phyloP scores from a whole-genome alignment of 1,140 invertebrate genomes.

The Ceratina australensis region DNA sequence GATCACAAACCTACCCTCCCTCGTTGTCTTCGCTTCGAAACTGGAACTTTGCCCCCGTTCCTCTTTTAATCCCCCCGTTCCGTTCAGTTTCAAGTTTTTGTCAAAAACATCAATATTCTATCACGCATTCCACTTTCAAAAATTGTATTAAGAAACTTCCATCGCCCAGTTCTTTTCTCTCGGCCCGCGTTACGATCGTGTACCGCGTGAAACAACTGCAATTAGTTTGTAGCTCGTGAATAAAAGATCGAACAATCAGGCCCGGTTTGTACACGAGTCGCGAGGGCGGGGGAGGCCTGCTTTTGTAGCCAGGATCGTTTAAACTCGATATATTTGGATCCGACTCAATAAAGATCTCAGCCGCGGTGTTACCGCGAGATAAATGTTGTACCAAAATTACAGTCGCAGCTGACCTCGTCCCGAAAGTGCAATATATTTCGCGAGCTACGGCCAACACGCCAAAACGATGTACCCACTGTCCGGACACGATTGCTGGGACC shows the following conservation, averaged over 20 bases:
- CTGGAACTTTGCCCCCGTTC: not conserved
- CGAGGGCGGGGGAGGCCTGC: not conserved
- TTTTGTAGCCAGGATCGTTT: conserved; percentile 50
- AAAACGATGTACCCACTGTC: conserved; percentile 58
- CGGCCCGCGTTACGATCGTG: conserved; percentile 1
- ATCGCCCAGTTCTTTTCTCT: not conserved
- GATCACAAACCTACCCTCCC: conserved; percentile 22
- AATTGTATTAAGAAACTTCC: not conserved
- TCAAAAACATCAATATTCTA: too few relatives aligned
- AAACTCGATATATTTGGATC: conserved; percentile 58
- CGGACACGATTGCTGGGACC: conserved; percentile 50
- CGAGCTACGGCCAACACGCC: conserved; percentile 48
- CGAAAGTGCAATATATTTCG: conserved; percentile 64
- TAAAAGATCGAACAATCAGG: conserved; percentile 34
- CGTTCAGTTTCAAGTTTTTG: not conserved
- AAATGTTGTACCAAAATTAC: conserved; percentile 65
- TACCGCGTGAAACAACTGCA: conserved; percentile 24
- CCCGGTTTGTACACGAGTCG: conserved; percentile 17
- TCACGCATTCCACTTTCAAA: too few relatives aligned
- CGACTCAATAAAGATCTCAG: conserved; percentile 66
- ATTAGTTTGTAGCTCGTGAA: conserved; percentile 28
- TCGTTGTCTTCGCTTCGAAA: not conserved
- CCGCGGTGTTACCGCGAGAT: conserved; percentile 59
- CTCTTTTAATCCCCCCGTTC: too few relatives aligned
- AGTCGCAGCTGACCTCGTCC: conserved; percentile 65